Conservation (phyloP, 2,888 invertebrate genomes). For the Chymomyza procnemis region DNA sequence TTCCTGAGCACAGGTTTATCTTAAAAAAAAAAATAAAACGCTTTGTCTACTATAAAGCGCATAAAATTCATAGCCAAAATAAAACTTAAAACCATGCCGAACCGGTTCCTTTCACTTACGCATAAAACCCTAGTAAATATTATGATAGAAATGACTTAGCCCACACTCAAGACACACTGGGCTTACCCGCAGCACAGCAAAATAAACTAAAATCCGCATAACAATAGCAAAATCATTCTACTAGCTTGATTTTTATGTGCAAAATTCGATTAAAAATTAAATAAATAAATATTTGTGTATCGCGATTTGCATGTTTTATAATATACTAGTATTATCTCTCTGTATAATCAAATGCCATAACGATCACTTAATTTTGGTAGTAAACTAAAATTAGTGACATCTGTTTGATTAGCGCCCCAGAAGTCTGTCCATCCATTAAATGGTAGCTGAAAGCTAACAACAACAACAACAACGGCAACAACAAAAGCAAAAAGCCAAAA, state of each 20-base stretch:
- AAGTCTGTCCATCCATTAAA: not conserved
- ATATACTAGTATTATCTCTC: not conserved
- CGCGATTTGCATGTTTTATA: not conserved
- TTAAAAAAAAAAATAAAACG: no score
- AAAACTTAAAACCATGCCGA: not conserved
- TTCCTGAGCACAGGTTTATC: no score
- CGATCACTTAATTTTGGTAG: not conserved
- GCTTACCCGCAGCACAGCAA: not conserved
- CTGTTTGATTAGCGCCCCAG: not conserved
- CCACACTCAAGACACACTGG: not conserved
- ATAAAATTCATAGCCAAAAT: not conserved
- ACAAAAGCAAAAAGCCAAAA: not conserved
- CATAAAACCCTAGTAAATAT: not conserved
- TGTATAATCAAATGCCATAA: not conserved
- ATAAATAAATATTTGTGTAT: not conserved
- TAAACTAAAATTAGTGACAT: not conserved
- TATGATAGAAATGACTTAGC: not conserved
- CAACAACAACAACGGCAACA: conserved; percentile 21
- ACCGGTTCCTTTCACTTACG: not conserved
- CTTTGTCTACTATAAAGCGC: not conserved
- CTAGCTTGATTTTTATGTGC: not conserved
- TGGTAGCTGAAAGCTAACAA: conserved; percentile 10
- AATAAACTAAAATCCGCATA: not conserved
- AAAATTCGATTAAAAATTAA: not conserved
- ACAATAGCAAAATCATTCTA: not conserved